phyloP scores from a whole-genome alignment of 2,888 invertebrate genomes.

The Bimastos eiseni region DNA sequence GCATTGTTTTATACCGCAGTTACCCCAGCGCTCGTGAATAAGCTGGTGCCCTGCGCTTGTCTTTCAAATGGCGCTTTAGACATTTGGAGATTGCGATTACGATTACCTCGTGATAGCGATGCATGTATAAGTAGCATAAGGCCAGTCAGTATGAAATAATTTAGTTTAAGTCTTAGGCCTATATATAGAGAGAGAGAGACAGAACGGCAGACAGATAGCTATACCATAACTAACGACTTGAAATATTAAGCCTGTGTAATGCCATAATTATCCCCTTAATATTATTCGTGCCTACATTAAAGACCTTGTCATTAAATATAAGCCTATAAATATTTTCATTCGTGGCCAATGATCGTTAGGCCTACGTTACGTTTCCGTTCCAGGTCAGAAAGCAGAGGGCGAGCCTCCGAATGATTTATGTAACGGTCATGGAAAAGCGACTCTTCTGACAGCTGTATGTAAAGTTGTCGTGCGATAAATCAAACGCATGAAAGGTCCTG shows the following conservation, averaged over 20 bases:
- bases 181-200: too few relatives aligned
- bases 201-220: too few relatives aligned
- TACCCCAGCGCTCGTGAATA: too few relatives aligned
- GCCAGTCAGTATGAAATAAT: too few relatives aligned
- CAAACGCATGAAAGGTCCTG: background rate
- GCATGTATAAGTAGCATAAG: too few relatives aligned
- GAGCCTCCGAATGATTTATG: background rate
- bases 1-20: too few relatives aligned
- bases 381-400: background rate
- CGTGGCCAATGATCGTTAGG: background rate
- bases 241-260: background rate
- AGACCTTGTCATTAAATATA: background rate
- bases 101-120: too few relatives aligned
- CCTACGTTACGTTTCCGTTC: background rate
- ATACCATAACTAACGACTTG: background rate
- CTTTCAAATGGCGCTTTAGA: too few relatives aligned
- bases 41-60: too few relatives aligned
- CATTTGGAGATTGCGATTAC: too few relatives aligned
- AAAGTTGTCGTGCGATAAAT: background rate
- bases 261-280: background rate
- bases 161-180: too few relatives aligned
- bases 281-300: too few relatives aligned
- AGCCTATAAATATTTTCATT: background rate
- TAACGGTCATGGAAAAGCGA: background rate
- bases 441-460: constrained; percentile 13